A percentile compares a stretch with the other conserved stretches of the same genome.
phyloP scores from a whole-genome alignment of 2,888 invertebrate species.

The Melanchra persicariae region DNA sequence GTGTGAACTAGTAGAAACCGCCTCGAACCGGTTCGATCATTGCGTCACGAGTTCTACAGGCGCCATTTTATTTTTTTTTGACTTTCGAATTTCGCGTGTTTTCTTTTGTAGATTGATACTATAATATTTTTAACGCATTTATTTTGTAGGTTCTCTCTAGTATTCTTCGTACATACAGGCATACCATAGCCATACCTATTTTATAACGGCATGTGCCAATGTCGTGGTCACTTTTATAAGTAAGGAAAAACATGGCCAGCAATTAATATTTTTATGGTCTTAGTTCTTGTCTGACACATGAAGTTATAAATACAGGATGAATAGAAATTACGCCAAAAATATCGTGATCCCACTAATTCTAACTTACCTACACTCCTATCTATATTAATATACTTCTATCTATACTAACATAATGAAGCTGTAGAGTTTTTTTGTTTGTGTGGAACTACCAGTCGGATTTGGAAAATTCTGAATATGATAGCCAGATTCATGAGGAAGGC shows the following conservation, averaged over 20 bases:
- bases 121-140: too few species aligned
- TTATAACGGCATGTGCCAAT: background rate
- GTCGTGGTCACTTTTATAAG: background rate
- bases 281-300: background rate
- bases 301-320: background rate
- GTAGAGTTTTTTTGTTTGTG: too few species aligned
- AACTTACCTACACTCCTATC: too few species aligned
- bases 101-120: constrained; percentile 1
- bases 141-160: background rate
- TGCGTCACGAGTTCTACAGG: constrained; percentile 53
- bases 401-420: too few species aligned
- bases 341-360: too few species aligned
- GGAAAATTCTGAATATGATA: too few species aligned
- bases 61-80: constrained; percentile 51
- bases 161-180: background rate
- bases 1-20: constrained; percentile 63
- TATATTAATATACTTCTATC: too few species aligned
- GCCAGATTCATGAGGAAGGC: too few species aligned
- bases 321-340: background rate
- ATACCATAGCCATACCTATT: background rate
- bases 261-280: constrained; percentile 22
- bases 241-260: constrained; percentile 25
- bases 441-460: too few species aligned
- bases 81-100: constrained; percentile 51
- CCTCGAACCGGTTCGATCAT: constrained; percentile 66